Conservation (phyloP, 2,797 vertebrate species). For the Epinephelus coioides region DNA sequence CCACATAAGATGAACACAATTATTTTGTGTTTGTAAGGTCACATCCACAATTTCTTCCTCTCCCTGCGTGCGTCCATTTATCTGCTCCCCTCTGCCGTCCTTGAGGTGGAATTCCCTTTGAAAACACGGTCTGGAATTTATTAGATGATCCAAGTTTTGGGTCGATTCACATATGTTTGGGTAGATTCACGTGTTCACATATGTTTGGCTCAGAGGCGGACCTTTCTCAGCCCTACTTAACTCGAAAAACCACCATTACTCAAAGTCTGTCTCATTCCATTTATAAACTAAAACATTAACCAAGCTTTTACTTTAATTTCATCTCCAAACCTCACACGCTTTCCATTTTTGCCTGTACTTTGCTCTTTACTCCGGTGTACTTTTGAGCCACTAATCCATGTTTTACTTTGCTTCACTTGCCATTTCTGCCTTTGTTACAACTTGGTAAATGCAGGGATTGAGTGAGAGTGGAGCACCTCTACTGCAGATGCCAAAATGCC, state of each 20-base stretch:
- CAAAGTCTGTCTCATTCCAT: slow-evolving; percentile 66
- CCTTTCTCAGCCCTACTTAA: slow-evolving; percentile 55
- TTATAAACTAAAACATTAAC: slow-evolving; percentile 62
- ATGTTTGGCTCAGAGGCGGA: slow-evolving; percentile 61
- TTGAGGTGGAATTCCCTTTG: slow-evolving; percentile 58
- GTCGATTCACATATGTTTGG: slow-evolving; percentile 57
- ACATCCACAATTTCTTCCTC: slow-evolving; percentile 31
- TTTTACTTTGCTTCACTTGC: too few relatives aligned
- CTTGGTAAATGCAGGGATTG: too few relatives aligned
- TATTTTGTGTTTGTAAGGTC: slow-evolving; percentile 55
- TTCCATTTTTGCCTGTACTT: slow-evolving; percentile 21
- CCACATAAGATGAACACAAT: slow-evolving; percentile 66
- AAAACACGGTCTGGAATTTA: slow-evolving; percentile 66
- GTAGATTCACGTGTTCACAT: slow-evolving; percentile 59
- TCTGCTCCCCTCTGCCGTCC: slow-evolving; percentile 41
- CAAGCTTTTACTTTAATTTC: slow-evolving; percentile 64
- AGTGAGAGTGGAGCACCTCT: too few relatives aligned
- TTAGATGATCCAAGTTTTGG: slow-evolving; percentile 56
- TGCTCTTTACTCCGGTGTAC: too few relatives aligned
- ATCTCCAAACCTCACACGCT: slow-evolving; percentile 51
- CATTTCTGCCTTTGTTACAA: too few relatives aligned
- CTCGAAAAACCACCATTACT: slow-evolving; percentile 64
- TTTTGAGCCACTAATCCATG: too few relatives aligned
- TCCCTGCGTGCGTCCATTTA: slow-evolving; percentile 39
- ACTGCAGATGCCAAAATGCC: too few relatives aligned